Evolutionary conservation across 2,888 invertebrate species (phyloP).

Genomic region (Stenodema calcarata): DNA sequence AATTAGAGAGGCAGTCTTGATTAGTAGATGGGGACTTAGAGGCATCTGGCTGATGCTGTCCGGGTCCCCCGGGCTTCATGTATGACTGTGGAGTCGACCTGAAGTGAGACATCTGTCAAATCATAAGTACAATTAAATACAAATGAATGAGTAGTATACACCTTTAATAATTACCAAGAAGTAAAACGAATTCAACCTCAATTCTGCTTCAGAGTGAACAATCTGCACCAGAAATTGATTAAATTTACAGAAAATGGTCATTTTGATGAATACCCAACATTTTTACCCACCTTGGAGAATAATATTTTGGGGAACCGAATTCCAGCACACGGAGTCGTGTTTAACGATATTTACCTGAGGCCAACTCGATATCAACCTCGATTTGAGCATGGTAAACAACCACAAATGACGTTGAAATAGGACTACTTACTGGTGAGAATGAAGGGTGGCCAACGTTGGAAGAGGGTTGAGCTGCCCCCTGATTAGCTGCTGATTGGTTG

Average conservation of each 20-base stretch:
- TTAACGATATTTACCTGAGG: too few species aligned
- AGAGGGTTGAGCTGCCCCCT: conserved; percentile 10
- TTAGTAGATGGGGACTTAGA: conserved; percentile 61
- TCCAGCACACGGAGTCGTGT: too few species aligned
- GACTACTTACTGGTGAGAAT: background rate
- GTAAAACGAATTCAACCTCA: too few species aligned
- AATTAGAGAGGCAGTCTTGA: conserved; percentile 62
- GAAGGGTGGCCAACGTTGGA: conserved; percentile 15
- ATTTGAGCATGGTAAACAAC: background rate
- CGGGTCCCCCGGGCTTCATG: conserved; percentile 61
- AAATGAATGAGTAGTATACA: too few species aligned
- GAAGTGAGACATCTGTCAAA: conserved; percentile 54
- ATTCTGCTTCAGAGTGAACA: too few species aligned
- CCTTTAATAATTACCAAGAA: background rate
- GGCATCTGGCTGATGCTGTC: conserved; percentile 65
- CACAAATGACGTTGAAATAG: too few species aligned
- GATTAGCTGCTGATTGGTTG: conserved; percentile 53
- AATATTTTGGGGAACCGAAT: too few species aligned
- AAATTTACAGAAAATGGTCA: too few species aligned
- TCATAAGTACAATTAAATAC: too few species aligned
- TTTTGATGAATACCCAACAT: too few species aligned
- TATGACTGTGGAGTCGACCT: conserved; percentile 60
- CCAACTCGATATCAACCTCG: background rate
- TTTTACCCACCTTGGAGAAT: too few species aligned
- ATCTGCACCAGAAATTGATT: too few species aligned